These are phyloP conservation scores for Tillus elongatus DNA, from an alignment of 2,888 invertebrate species.

Conservation along the genomic window DNA sequence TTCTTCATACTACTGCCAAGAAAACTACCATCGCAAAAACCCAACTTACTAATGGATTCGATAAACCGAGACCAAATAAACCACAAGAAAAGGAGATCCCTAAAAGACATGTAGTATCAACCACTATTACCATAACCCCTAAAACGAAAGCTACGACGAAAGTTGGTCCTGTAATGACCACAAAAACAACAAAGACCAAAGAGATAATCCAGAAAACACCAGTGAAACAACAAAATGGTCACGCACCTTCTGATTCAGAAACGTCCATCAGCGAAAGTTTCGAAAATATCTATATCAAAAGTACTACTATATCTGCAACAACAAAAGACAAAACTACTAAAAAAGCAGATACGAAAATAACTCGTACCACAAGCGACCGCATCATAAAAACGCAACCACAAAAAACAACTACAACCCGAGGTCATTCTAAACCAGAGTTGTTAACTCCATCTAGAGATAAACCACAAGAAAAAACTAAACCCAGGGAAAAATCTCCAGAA, in stretches of 20 bases:
- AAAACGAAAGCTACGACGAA: not conserved
- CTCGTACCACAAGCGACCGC: conserved; percentile 50
- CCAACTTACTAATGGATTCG: not conserved
- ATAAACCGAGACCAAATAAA: not conserved
- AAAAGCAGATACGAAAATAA: conserved; percentile 41
- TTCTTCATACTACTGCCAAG: not conserved
- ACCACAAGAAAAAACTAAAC: no score
- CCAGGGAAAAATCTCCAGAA: no score
- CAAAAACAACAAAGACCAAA: conserved; percentile 6
- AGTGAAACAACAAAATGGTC: not conserved
- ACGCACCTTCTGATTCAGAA: not conserved
- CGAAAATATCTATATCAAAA: no score
- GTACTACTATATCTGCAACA: no score
- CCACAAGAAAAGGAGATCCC: no score
- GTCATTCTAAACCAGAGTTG: conserved; percentile 25
- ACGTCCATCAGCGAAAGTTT: no score
- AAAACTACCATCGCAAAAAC: not conserved
- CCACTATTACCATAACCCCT: conserved; percentile 1
- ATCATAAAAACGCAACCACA: conserved; percentile 44
- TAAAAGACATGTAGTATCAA: not conserved
- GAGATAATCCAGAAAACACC: not conserved
- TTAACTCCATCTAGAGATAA: no score
- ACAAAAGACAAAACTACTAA: conserved; percentile 14
- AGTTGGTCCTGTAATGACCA: conserved; percentile 6
- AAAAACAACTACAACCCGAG: conserved; percentile 39